Base-by-base conservation (phyloP, 2,888 invertebrate genomes). In the Ametastegia equiseti region DNA sequence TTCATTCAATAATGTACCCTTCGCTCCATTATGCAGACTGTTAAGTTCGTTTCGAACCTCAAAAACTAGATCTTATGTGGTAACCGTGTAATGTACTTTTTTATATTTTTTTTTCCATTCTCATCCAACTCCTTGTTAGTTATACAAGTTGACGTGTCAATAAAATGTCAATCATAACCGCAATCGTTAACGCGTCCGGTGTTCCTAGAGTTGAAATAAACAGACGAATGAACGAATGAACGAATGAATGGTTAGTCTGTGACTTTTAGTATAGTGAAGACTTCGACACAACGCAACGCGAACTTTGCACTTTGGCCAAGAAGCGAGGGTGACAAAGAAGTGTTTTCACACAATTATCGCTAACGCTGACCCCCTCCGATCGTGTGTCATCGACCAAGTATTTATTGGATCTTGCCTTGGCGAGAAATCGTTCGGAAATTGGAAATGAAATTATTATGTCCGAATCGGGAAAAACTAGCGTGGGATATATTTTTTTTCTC, bases 271-370 rank as follows among this genome's bases (percentile, higher is more conserved):
- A n/a, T n/a, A n/a, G n/a, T 60, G 0, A 13, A 15, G 30, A 60
- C 60, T 1, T 57, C 50, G 5, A n/a, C n/a, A 57, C 6, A 57
- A 1, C 3, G 13, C 57, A n/a, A 65, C 7, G 36, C 23, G 36
- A 39, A 11, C 67, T 67, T 67, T 67, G 67, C 67, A 67, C 67
- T 67, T 67, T n/a, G 39, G 67, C 39, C 67, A 19, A 6, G 67
- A 65, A 39, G n/a, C 65, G n/a, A 39, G 36, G 9, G 39, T 67
- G 67, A 67, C 67, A 19, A 67, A 67, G n/a, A 39, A 67, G 39
- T 36, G 19, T 65, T 65, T 65, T n/a, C 7, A 65, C 15, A 7
- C 63, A 15, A 63, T 67, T 36, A 19, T 30, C 60, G 60, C 6
- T 3, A 15, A 30, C 30, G 60, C 11, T 60, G 30, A 60, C 60